Evolutionary conservation across 2,888 invertebrate species (phyloP).

Genomic region (Lasioglossum oenotherae): DNA sequence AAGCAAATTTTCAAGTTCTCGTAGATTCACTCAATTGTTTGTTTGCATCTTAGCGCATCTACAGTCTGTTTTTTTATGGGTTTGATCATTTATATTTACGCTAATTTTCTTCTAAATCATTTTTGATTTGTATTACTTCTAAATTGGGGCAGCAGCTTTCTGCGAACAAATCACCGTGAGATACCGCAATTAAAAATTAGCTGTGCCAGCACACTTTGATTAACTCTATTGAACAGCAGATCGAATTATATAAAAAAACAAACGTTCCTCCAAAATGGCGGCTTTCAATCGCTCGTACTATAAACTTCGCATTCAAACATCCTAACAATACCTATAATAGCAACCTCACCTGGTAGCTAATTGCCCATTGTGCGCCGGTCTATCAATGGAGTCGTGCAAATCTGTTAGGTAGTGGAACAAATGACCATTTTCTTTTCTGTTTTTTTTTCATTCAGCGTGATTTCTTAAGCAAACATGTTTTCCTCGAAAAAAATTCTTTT

Average conservation of each 20-base stretch:
- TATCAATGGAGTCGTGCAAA: background rate
- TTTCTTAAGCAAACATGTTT: background rate
- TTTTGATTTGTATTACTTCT: background rate
- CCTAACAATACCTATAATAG: slow-evolving; percentile 1
- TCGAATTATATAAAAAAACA: background rate
- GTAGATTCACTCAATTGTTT: background rate
- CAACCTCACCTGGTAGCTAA: background rate
- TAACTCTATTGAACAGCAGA: background rate
- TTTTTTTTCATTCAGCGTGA: background rate
- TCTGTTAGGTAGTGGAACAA: background rate
- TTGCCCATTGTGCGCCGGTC: background rate
- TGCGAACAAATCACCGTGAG: background rate
- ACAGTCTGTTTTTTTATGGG: background rate
- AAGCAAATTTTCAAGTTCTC: background rate
- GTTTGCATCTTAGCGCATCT: background rate
- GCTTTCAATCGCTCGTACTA: background rate
- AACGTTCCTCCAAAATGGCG: background rate
- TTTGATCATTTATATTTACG: background rate
- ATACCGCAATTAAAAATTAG: background rate
- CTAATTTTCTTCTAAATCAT: too few species aligned
- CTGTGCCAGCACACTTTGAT: background rate
- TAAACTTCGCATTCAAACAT: background rate
- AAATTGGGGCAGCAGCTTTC: background rate
- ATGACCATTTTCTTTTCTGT: background rate
- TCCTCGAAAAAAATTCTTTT: background rate